Conservation (phyloP, 2,113 vertebrate species). For the Brachionichthys hirsutus region DNA sequence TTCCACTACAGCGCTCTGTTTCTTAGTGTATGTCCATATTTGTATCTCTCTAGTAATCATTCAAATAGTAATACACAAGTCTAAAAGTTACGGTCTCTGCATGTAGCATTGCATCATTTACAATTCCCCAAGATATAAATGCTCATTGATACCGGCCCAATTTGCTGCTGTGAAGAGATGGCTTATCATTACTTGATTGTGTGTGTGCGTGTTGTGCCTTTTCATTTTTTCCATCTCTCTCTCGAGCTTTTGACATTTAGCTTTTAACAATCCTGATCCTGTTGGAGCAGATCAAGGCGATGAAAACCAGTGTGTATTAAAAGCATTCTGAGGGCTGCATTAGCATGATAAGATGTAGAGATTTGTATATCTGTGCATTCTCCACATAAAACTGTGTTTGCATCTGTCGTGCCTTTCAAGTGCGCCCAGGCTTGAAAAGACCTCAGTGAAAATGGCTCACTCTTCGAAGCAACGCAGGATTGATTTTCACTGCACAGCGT, state of each 20-base stretch:
- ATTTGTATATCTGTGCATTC: not conserved
- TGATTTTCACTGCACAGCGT: constrained; percentile 13
- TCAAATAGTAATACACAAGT: constrained; percentile 41
- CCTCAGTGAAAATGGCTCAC: not conserved
- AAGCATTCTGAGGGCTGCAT: constrained; percentile 10
- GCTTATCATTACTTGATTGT: constrained; percentile 30
- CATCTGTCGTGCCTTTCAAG: too few relatives aligned
- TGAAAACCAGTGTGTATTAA: constrained; percentile 5
- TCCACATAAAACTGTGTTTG: not conserved
- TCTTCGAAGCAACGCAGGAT: not conserved
- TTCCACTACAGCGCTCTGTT: not conserved
- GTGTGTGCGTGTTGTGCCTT: constrained; percentile 11
- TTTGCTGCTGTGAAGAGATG: constrained; percentile 28
- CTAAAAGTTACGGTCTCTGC: constrained; percentile 27
- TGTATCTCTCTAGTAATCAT: constrained; percentile 27
- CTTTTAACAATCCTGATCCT: constrained; percentile 52
- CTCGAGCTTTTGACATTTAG: constrained; percentile 39
- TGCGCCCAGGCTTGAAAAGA: constrained; percentile 3
- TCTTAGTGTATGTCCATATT: constrained; percentile 4
- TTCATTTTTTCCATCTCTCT: constrained; percentile 54
- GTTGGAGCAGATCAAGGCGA: constrained; percentile 37
- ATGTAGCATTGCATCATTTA: constrained; percentile 33
- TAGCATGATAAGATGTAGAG: not conserved
- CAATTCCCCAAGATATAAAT: constrained; percentile 35
- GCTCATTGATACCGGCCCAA: constrained; percentile 49